A percentile compares a stretch with the other conserved stretches of the same genome.
Evolutionary conservation across 2,113 vertebrate species (phyloP).

Genomic region (Thinocorus orbignyianus): DNA sequence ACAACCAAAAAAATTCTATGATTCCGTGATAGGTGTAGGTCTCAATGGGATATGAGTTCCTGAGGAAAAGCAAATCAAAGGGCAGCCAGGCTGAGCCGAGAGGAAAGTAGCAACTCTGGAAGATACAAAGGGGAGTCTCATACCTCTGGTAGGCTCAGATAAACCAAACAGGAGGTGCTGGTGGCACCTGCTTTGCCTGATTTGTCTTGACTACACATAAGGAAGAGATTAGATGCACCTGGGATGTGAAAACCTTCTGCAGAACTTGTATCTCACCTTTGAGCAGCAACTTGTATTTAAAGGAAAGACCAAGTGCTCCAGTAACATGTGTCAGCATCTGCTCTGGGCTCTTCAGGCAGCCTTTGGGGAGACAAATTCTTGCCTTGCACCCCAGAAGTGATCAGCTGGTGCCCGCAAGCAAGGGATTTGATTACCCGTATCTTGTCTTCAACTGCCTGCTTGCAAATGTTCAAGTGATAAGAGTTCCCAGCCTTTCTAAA

Average conservation of each 20-base stretch:
- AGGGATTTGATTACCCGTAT: background rate
- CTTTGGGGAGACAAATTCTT: rapidly evolving
- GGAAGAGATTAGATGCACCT: background rate
- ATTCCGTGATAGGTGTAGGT: background rate
- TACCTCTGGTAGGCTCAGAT: background rate
- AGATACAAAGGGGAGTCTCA: background rate
- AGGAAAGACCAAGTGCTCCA: background rate
- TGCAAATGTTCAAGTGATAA: background rate
- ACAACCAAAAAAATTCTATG: background rate
- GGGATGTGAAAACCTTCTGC: background rate
- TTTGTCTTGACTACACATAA: background rate
- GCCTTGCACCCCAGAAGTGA: background rate
- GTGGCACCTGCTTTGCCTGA: rapidly evolving
- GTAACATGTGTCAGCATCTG: background rate
- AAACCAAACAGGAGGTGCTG: background rate
- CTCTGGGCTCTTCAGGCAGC: background rate
- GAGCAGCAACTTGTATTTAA: background rate
- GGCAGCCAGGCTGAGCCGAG: background rate
- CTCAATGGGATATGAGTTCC: background rate
- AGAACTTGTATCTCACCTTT: background rate
- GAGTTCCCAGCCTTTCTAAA: background rate
- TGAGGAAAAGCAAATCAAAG: background rate
- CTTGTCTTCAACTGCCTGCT: background rate
- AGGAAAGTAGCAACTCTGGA: background rate
- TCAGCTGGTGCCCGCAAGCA: background rate